These are phyloP conservation scores for Crotalus horridus DNA, from an alignment of 2,113 vertebrate genomes.

Conservation along the genomic window DNA sequence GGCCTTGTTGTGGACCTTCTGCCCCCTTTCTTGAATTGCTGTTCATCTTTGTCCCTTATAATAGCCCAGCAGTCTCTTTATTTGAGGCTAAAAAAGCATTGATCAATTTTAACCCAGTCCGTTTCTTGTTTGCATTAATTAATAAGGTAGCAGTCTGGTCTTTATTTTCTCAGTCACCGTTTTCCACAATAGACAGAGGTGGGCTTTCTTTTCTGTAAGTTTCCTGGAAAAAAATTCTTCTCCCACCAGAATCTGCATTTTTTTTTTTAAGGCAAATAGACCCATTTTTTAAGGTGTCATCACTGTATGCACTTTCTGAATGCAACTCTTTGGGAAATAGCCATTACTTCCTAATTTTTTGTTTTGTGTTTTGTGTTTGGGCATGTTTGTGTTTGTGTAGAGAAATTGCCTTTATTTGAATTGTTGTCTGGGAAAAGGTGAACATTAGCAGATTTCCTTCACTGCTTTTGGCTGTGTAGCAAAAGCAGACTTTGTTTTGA, in stretches of 20 bases:
- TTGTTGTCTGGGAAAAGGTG: not conserved
- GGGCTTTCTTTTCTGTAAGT: not conserved
- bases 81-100: not conserved
- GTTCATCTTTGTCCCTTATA: not conserved
- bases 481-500: not conserved
- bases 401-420: not conserved
- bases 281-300: not conserved
- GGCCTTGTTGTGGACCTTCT: not conserved
- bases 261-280: not conserved
- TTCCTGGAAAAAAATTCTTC: not conserved
- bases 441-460: not conserved
- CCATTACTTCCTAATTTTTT: not conserved
- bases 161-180: not conserved
- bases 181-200: not conserved
- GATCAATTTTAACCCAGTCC: not conserved
- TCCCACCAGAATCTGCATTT: not conserved
- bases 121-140: not conserved
- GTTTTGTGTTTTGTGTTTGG: not conserved
- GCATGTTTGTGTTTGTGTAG: not conserved
- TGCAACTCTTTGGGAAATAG: not conserved
- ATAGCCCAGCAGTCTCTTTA: not conserved
- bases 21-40: not conserved
- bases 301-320: not conserved
- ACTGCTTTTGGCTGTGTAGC: not conserved
- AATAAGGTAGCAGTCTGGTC: not conserved